Conservation (phyloP, 2,113 vertebrate genomes). For the Picathartes gymnocephalus region DNA sequence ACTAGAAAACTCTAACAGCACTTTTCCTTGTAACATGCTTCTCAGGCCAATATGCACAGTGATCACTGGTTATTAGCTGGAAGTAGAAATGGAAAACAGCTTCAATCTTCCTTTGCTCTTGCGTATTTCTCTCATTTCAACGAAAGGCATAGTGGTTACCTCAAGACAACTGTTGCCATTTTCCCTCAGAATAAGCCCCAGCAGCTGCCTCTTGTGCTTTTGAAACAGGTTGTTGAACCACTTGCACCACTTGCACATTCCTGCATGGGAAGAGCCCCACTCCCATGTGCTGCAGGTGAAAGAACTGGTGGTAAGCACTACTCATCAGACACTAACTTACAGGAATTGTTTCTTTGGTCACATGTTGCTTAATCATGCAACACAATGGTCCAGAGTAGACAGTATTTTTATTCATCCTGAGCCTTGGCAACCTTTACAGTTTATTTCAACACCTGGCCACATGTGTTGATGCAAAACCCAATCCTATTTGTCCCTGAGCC, state of each 20-base stretch:
- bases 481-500: slow-evolving; percentile 3
- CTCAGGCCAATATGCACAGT: background rate
- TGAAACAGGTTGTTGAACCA: background rate
- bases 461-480: background rate
- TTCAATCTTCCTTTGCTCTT: background rate
- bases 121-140: background rate
- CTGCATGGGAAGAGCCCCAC: background rate
- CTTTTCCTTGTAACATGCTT: background rate
- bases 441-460: background rate
- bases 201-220: background rate
- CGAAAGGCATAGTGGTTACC: background rate
- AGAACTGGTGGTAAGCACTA: background rate
- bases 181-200: background rate
- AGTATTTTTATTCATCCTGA: background rate
- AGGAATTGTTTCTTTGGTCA: background rate
- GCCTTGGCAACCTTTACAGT: background rate
- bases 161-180: background rate
- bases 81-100: background rate
- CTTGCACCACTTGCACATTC: background rate
- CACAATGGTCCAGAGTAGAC: background rate
- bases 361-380: background rate
- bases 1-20: background rate
- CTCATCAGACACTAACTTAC: background rate
- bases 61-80: background rate
- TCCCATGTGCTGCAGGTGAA: background rate